A percentile compares a stretch with the other conserved stretches of the same genome.
phyloP scores from a whole-genome alignment of 2,797 vertebrate species.

The Melanotaenia boesemani region DNA sequence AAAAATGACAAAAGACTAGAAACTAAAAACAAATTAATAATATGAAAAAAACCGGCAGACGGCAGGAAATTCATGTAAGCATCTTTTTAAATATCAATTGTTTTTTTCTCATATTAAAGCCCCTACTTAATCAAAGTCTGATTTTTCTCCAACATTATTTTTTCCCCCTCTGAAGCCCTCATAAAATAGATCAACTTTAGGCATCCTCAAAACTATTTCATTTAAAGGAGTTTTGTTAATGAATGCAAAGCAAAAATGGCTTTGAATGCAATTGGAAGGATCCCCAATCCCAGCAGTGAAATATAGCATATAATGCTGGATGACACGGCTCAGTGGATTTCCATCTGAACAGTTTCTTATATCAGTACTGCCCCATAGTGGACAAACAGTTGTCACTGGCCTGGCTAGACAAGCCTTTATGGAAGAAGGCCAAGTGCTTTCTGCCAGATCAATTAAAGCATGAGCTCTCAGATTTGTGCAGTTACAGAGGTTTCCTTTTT shows the following conservation, averaged over 20 bases:
- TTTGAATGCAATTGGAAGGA: neutral
- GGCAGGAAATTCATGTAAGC: no score
- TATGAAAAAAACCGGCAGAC: no score
- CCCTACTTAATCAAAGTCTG: no score
- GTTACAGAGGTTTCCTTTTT: neutral
- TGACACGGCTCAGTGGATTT: neutral
- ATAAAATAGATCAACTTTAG: neutral
- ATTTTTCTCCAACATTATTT: no score
- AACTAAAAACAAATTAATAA: no score
- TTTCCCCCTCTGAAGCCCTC: neutral
- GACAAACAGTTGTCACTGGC: neutral
- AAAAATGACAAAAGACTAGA: no score
- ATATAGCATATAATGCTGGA: neutral
- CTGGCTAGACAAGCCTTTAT: neutral
- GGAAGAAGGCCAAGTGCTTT: neutral
- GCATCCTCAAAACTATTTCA: neutral
- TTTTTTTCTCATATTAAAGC: no score
- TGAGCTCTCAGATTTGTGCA: neutral
- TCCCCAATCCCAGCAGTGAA: neutral
- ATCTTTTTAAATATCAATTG: no score
- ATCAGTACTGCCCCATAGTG: neutral
- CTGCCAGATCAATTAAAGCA: neutral
- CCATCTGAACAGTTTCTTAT: neutral
- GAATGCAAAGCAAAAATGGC: neutral
- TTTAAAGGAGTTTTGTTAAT: neutral